Conservation (phyloP, 2,797 vertebrate genomes). For the Molossus alvarezi region DNA sequence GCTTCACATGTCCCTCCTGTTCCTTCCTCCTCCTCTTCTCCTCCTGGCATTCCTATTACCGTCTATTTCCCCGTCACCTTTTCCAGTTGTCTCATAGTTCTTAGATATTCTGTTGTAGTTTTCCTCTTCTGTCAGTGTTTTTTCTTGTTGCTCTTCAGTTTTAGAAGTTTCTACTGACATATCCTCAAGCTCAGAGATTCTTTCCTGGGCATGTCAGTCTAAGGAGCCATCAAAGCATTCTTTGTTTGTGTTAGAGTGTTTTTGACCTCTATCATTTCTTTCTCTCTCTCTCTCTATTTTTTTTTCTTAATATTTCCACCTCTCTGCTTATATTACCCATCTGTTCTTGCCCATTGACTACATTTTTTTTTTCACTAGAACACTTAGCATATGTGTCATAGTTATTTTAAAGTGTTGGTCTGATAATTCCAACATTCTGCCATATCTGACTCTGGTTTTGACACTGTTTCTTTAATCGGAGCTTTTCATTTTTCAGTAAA, state of each 20-base stretch:
- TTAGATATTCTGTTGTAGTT: not conserved
- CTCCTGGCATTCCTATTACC: not conserved
- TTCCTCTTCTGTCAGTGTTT: not conserved
- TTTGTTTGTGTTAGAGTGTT: not conserved
- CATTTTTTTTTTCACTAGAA: not conserved
- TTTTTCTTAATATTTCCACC: not conserved
- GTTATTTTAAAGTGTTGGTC: not conserved
- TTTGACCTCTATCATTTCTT: not conserved
- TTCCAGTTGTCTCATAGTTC: not conserved
- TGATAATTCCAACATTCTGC: not conserved
- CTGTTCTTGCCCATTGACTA: not conserved
- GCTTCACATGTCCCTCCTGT: not conserved
- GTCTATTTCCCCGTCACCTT: not conserved
- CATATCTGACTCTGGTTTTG: not conserved
- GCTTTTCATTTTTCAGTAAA: not conserved
- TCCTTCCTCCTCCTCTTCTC: not conserved
- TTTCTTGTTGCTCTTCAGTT: not conserved
- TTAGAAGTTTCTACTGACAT: not conserved
- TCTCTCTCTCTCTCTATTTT: too few species aligned
- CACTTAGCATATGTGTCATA: not conserved
- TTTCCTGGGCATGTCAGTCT: not conserved
- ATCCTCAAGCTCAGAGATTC: not conserved
- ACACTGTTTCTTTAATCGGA: not conserved
- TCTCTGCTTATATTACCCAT: not conserved
- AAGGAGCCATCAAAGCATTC: not conserved